phyloP scores from a whole-genome alignment of 2,113 vertebrate species.

The Pheucticus melanocephalus region DNA sequence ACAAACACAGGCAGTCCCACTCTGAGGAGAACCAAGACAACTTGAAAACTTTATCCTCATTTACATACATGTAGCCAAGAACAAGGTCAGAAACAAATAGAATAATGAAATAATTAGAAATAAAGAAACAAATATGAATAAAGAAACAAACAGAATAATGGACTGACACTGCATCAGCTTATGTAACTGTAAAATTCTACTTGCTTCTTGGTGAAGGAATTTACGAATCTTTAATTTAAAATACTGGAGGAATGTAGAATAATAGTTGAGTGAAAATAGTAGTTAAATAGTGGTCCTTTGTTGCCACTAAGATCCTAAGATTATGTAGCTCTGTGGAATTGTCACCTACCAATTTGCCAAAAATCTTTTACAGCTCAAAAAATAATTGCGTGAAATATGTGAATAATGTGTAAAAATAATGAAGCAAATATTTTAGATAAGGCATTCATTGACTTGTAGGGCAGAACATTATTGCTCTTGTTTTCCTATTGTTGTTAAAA shows the following conservation, averaged over 20 bases:
- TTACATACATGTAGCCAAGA: not conserved
- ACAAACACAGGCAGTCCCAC: not conserved
- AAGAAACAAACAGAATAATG: not conserved
- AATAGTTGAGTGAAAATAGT: not conserved
- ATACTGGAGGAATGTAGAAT: not conserved
- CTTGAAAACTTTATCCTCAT: not conserved
- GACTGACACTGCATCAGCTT: not conserved
- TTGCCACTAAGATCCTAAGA: not conserved
- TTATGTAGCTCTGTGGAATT: not conserved
- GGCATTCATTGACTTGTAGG: not conserved
- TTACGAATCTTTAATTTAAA: slow-evolving; percentile 8
- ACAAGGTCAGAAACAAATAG: not conserved
- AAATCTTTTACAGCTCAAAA: not conserved
- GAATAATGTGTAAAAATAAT: not conserved
- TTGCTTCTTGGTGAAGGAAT: not conserved
- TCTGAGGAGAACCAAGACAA: not conserved
- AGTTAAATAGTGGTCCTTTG: not conserved
- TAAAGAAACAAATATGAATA: not conserved
- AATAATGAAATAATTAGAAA: slow-evolving; percentile 28
- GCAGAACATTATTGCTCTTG: not conserved
- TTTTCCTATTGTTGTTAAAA: not conserved
- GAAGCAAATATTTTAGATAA: not conserved
- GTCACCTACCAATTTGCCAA: not conserved
- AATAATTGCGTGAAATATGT: not conserved
- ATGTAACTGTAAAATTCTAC: slow-evolving; percentile 6